phyloP scores from a whole-genome alignment of 2,113 vertebrate species.

The Cyprinodon brontotheroides region DNA sequence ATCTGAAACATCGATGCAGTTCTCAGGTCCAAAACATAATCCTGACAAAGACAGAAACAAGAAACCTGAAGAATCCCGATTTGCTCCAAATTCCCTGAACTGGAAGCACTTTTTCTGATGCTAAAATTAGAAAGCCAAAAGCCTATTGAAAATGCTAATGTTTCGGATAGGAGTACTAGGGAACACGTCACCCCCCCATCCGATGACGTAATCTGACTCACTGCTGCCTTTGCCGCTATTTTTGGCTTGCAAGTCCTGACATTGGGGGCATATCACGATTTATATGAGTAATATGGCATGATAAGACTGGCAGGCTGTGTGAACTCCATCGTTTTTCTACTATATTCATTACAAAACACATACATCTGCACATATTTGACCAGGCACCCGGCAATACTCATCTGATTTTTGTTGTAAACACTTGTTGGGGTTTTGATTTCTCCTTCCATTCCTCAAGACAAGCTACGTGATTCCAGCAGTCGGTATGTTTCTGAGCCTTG shows the following conservation, averaged over 20 bases:
- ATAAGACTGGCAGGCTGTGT: conserved; percentile 55
- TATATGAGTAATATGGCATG: conserved; percentile 55
- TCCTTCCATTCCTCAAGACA: conserved; percentile 7
- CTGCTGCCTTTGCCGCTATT: conserved; percentile 63
- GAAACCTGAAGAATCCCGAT: conserved; percentile 13
- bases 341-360: conserved; percentile 11
- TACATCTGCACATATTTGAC: conserved; percentile 11
- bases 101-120: conserved; percentile 24
- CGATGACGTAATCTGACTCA: conserved; percentile 42
- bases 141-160: conserved; percentile 46
- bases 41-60: conserved; percentile 1
- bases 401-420: background rate
- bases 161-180: conserved; percentile 35
- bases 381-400: conserved; percentile 12
- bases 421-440: background rate
- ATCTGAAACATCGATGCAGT: background rate
- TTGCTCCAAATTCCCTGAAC: conserved; percentile 29
- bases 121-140: conserved; percentile 60
- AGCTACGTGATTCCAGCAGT: background rate
- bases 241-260: conserved; percentile 48
- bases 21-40: background rate
- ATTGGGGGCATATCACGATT: conserved; percentile 60
- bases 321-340: conserved; percentile 15
- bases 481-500: background rate
- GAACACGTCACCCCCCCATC: conserved; percentile 27